Evolutionary conservation across 2,888 invertebrate genomes (phyloP), one percentile per base, ranked within the genome.

Genomic region (Leptopilina myrica): DNA sequence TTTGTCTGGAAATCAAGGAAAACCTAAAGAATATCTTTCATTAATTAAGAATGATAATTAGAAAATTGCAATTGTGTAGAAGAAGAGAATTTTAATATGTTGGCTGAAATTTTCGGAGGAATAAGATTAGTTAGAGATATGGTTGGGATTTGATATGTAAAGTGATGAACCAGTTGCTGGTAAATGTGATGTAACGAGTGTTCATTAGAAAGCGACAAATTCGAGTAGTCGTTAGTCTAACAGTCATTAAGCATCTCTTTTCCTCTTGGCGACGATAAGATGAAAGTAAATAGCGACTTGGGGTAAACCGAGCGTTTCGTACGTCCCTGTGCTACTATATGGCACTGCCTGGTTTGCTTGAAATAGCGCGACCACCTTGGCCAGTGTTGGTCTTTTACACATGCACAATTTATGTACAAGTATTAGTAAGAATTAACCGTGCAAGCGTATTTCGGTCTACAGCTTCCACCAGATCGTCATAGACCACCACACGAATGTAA

Each of bases 371-470:
- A 76, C n/a, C 73, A 40, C 80, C 80, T 77, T 79, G 75, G 53
- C 62, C 77, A 77, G 76, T 66, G 76, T 78, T 65, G 56, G 76
- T 78, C 49, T 78, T 64, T 76, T 79, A 79, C 76, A 79, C 65
- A 59, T 79, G 80, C 77, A 69, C 64, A 82, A 76, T 79, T 77
- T 80, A 77, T 80, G 78, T 65, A 75, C 65, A 59, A 67, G 78
- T 78, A 73, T 79, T 77, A 46, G 80, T 77, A 76, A 78, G 78
- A 76, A 53, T 82, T 81, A 77, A 56, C 77, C 67, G 77, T 59
- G 77, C 77, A 77, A 82, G 80, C 79, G 80, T 82, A 82, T 82
- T 82, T 82, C 76, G 78, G 82, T 82, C 78, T 81, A 62, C 81
- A 78, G 76, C 81, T 81, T 81, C 73, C 62, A 80, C 79, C 76